These are phyloP conservation scores for Rhingia rostrata DNA, from an alignment of 2,888 invertebrate genomes.

Conservation along the genomic window DNA sequence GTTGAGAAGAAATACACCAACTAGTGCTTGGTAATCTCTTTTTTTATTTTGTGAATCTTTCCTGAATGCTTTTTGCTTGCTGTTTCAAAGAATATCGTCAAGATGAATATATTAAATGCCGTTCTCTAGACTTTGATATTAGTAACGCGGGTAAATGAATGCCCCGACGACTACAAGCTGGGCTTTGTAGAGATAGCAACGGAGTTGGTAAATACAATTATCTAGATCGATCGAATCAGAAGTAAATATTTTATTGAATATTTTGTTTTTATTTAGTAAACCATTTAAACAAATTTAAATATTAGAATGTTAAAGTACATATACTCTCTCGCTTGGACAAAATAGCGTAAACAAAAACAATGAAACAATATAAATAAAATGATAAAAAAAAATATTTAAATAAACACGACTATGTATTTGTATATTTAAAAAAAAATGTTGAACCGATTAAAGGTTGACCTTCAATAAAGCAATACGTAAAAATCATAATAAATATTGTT, in stretches of 20 bases:
- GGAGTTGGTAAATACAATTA: no score
- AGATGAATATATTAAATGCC: no score
- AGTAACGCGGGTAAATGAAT: no score
- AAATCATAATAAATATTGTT: constrained; percentile 1
- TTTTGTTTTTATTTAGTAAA: background rate
- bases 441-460: constrained; percentile 19
- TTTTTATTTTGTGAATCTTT: background rate
- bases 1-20: background rate
- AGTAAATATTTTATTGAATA: background rate
- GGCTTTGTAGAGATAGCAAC: no score
- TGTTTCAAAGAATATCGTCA: background rate
- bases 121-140: no score
- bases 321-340: background rate
- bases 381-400: background rate
- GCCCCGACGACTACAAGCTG: background rate
- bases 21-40: background rate
- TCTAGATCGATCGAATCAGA: no score
- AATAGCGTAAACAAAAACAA: background rate
- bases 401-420: background rate
- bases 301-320: background rate
- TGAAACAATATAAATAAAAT: background rate
- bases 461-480: constrained; percentile 51
- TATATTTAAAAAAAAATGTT: background rate
- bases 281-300: background rate
- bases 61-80: background rate